Percentiles rank a stretch among this genome's conserved stretches.
These are phyloP conservation scores for Chromis chromis DNA, from an alignment of 2,797 vertebrate genomes.

Conservation along the genomic window DNA sequence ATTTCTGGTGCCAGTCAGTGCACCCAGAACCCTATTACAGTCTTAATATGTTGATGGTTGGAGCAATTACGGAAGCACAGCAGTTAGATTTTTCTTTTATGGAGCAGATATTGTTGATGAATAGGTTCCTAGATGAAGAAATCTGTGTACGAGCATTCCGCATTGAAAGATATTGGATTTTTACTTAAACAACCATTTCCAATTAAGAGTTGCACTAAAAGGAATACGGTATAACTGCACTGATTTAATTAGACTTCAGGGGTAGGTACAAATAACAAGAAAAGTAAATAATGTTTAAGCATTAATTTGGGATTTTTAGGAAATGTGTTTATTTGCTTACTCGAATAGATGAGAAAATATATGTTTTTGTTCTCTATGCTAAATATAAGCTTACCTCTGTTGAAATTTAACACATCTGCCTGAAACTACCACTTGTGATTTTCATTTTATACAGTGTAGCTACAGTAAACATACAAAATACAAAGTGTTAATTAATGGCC, in stretches of 20 bases:
- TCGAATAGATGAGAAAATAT: too few species aligned
- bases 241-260: not conserved
- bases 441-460: too few species aligned
- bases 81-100: not conserved
- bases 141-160: not conserved
- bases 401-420: too few species aligned
- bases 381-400: too few species aligned
- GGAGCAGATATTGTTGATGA: not conserved
- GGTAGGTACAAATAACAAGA: not conserved
- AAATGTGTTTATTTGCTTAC: too few species aligned
- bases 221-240: not conserved
- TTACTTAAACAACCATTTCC: constrained; percentile 4
- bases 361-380: too few species aligned
- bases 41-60: constrained; percentile 2
- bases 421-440: too few species aligned
- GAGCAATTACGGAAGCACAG: not conserved
- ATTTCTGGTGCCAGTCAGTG: constrained; percentile 37
- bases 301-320: not conserved
- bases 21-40: constrained; percentile 5
- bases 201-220: not conserved
- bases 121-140: not conserved
- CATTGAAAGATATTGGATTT: not conserved
- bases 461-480: too few species aligned
- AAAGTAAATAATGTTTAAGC: not conserved
- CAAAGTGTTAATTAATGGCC: too few species aligned